Conservation (phyloP, 2,888 invertebrate genomes). For the Eutolmus rufibarbis region DNA sequence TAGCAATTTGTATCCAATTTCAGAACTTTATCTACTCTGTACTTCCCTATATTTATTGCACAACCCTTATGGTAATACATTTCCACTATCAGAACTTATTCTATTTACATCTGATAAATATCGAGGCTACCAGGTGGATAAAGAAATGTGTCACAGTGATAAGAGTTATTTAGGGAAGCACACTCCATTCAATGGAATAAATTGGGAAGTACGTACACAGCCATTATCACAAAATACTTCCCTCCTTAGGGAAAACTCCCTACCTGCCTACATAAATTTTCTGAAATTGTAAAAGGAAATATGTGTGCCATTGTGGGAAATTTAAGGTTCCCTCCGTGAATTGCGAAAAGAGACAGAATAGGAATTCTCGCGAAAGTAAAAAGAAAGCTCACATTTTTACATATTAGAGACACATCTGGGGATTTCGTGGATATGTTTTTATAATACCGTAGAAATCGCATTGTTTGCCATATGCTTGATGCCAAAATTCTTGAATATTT, state of each 20-base stretch:
- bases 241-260: background rate
- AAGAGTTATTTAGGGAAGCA: background rate
- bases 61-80: background rate
- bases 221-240: background rate
- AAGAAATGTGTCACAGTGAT: background rate
- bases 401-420: background rate
- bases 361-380: background rate
- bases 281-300: background rate
- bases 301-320: background rate
- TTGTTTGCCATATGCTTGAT: background rate
- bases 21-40: background rate
- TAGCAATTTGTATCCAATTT: too few species aligned
- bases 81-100: background rate
- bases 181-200: background rate
- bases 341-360: background rate
- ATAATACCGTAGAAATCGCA: background rate
- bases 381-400: background rate
- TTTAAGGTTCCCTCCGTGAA: background rate
- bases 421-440: background rate
- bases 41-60: background rate
- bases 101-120: background rate
- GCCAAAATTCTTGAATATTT: background rate
- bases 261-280: background rate
- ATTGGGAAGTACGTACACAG: background rate
- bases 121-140: background rate